Evolutionary conservation across 1,140 invertebrate genomes (phyloP), one percentile per base, ranked within the genome.

Genomic region (Penaeus japonicus): DNA sequence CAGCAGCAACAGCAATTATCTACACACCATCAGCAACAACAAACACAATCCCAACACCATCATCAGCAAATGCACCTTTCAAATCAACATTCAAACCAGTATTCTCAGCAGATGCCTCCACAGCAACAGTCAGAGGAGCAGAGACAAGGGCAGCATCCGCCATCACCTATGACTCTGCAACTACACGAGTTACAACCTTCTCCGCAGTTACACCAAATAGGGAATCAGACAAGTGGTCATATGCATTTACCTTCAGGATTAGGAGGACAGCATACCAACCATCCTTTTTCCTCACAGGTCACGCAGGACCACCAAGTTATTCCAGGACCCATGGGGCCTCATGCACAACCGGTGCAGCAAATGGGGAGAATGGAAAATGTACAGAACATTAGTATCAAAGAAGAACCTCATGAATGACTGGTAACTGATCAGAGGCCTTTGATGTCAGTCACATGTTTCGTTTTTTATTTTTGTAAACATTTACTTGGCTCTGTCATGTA

Each of bases 111-210:
- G 5, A 47, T 47, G 47, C 47, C 47, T 47, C 47, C 47, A 39
- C 85, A 80, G 5, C 77, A 80, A 24, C 85, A 80, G 7, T 18
- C 24, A 65, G 32, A 87, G 15, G 77, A 87, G 39, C 77, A 87
- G 54, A 54, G 65, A 24, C 62, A 39, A 35, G 78, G 47, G 30
- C n/a, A 24, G 20, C 54, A 84, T 12, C 24, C 47, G 47, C 27
- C 30, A 18, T 82, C 62, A 4, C 84, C 47, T 5, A 73, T 75
- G n/a, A 57, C 84, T 1, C 54, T 83, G 30, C 86, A 88, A 53
- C 54, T 88, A 53, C 79, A 82, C 27, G 86, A 88, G 80, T 55
- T 88, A 24, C 86, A 88, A 35, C 86, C 86, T 39, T 88, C 86
- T 0, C 86, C 86, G 24, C 86, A 88, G 80, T 39, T 88, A 35